Evolutionary conservation across 2,113 vertebrate species (phyloP), one percentile per base, ranked within the genome.

Genomic region (Phoxinus phoxinus): DNA sequence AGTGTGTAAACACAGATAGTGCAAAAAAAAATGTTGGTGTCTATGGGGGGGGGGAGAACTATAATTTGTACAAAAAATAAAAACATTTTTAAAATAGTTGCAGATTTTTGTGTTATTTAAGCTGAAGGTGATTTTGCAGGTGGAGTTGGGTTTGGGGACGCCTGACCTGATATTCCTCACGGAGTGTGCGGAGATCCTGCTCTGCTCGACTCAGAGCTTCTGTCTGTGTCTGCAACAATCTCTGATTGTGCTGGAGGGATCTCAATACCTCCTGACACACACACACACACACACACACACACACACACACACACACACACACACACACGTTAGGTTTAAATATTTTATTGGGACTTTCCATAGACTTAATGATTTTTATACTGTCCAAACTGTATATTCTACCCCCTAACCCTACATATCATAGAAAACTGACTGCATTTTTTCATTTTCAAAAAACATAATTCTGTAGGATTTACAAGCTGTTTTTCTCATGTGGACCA

Each of bases 111-210:
- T 72, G 35, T 72, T 37, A 63, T 63, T 72, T 44, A 44, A 44
- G 32, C 23, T 13, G 10, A 72, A 73, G 23, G 69, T 44, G 37
- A 44, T 44, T 23, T 11, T 7, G 4, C n/a, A 89, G 48, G 67
- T 85, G 90, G 89, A 91, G 90, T 72, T 37, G 85, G 86, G 75
- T 90, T 86, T 89, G 2, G 79, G 90, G 89, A 74, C 87, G 85
- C 91, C 92, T 93, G 90, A 99, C 97, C 97, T 97, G 93, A 86
- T 93, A 92, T 13, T 94, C 93, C 89, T 95, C 93, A 91, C 87
- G 94, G 69, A 96, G 93, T n/a, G 89, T 80, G 73, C 94, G 94
- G 86, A 98, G 89, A 91, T 97, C 94, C 90, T 88, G 86, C 90
- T 96, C 95, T 56, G 93, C 85, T 94, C 92, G 92, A 84, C 82